A percentile compares a stretch with the other conserved stretches of the same genome.
Conservation (phyloP, 2,113 vertebrate genomes). For the Etheostoma cragini region DNA sequence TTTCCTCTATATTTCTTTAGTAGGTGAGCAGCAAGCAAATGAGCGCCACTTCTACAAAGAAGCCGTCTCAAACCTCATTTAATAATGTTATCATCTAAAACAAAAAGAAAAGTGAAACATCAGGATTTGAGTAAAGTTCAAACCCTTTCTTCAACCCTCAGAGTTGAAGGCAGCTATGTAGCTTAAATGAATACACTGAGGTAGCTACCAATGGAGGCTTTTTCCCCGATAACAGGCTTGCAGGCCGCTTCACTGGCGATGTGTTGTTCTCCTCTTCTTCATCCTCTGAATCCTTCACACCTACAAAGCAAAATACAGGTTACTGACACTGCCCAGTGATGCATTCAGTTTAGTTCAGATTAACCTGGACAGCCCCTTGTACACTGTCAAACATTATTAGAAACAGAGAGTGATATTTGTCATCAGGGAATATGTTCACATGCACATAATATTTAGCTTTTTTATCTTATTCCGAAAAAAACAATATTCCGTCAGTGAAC, state of each 20-base stretch:
- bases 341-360: neutral
- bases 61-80: neutral
- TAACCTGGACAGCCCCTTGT: neutral
- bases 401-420: neutral
- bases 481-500: too few species aligned
- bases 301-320: conserved; percentile 54
- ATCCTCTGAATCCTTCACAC: conserved; percentile 83
- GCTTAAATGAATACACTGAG: neutral
- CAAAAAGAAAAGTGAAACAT: too few species aligned
- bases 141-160: neutral
- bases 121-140: neutral
- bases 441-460: too few species aligned
- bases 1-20: neutral
- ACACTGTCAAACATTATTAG: neutral
- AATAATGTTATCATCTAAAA: neutral
- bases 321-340: neutral
- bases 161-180: neutral
- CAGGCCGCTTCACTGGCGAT: conserved; percentile 83
- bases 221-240: conserved; percentile 67
- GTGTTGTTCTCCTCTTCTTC: conserved; percentile 86
- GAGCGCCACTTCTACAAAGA: neutral
- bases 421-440: too few species aligned
- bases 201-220: conserved; percentile 65
- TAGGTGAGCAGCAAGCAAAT: neutral
- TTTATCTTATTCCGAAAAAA: too few species aligned